phyloP scores from a whole-genome alignment of 2,888 invertebrate genomes.

The Drosophila setosimentum region DNA sequence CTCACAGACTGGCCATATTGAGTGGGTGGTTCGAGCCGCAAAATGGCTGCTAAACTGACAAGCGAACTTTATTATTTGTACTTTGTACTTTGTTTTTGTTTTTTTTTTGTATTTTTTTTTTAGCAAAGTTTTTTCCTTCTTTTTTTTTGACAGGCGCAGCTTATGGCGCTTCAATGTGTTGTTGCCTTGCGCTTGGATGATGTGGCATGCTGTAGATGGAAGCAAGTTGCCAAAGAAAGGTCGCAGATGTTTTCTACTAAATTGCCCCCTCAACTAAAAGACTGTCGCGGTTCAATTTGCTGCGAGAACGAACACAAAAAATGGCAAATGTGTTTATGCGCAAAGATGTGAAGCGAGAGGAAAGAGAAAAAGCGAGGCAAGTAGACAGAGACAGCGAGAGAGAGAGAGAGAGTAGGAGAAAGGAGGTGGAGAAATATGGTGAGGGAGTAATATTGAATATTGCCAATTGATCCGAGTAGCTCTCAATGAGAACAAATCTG shows the following conservation, averaged over 20 bases:
- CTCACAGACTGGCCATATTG: constrained; percentile 1
- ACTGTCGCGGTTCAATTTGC: constrained; percentile 69
- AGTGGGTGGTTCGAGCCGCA: constrained; percentile 72
- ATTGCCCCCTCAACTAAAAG: constrained; percentile 61
- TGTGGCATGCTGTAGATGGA: constrained; percentile 57
- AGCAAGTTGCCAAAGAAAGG: constrained; percentile 39
- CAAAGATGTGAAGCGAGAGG: constrained; percentile 60
- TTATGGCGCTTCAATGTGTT: constrained; percentile 71
- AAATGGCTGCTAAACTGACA: constrained; percentile 85
- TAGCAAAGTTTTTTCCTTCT: constrained; percentile 41
- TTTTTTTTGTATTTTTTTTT: constrained; percentile 17
- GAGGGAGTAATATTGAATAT: not conserved
- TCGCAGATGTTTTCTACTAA: constrained; percentile 67
- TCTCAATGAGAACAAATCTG: not conserved
- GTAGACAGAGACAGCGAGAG: not conserved
- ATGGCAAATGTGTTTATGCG: constrained; percentile 75
- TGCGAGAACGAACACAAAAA: constrained; percentile 44
- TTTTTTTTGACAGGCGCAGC: constrained; percentile 57
- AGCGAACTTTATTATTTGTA: constrained; percentile 83
- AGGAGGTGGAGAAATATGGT: no score
- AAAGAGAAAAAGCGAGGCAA: not conserved
- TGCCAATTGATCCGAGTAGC: not conserved
- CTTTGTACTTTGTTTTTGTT: constrained; percentile 39
- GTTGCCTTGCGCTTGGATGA: constrained; percentile 59
- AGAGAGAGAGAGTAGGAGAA: not conserved